phyloP scores from a whole-genome alignment of 92 coral and sea anemone species.

The Montipora capitata region DNA sequence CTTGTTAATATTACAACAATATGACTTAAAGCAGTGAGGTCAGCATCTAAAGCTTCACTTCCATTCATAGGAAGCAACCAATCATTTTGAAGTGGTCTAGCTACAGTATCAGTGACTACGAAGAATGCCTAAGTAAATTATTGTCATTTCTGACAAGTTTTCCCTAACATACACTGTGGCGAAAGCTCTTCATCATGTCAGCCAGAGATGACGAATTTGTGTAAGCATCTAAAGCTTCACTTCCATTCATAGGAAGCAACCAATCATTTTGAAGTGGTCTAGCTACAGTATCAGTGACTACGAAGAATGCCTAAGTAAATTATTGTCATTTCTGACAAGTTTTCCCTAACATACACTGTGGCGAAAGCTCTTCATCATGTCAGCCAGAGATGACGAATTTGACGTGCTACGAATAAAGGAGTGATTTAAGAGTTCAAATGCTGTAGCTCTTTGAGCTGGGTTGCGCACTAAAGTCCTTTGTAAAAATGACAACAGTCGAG shows the following conservation, averaged over 20 bases:
- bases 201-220: slow-evolving; percentile 83
- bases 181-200: slow-evolving; percentile 94
- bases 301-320: too few species aligned
- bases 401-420: slow-evolving; percentile 85
- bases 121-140: too few species aligned
- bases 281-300: too few species aligned
- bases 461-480: slow-evolving; percentile 90
- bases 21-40: too few species aligned
- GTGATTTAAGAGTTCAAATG: slow-evolving; percentile 96
- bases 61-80: too few species aligned
- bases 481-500: slow-evolving; percentile 89
- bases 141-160: background rate
- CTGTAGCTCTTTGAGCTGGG: slow-evolving; percentile 92
- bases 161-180: slow-evolving; percentile 93
- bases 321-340: background rate
- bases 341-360: slow-evolving; percentile 91
- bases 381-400: slow-evolving; percentile 84
- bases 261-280: too few species aligned
- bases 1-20: too few species aligned
- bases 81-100: too few species aligned
- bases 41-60: too few species aligned
- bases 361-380: slow-evolving; percentile 93
- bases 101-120: too few species aligned
- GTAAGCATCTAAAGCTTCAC: too few species aligned
- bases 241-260: too few species aligned